phyloP scores from a whole-genome alignment of 2,888 invertebrate genomes.

The Netelia inedita region DNA sequence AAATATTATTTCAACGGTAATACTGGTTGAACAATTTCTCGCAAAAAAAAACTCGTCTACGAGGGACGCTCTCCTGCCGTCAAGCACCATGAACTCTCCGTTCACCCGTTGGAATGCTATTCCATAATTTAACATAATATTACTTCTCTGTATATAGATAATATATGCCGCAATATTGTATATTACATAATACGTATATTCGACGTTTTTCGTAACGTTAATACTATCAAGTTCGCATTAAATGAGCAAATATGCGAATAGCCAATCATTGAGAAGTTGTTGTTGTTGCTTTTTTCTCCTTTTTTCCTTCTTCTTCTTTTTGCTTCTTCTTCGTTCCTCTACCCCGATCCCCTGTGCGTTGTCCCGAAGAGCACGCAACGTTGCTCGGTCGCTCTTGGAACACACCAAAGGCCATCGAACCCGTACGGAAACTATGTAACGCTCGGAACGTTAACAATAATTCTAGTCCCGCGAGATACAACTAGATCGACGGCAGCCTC shows the following conservation, averaged over 20 bases:
- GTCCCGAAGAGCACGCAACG: no score
- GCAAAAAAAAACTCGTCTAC: conserved; percentile 54
- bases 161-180: conserved; percentile 55
- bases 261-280: not conserved
- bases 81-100: conserved; percentile 72
- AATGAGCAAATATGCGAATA: conserved; percentile 11
- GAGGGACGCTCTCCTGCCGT: conserved; percentile 59
- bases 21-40: conserved; percentile 76
- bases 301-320: conserved; percentile 11
- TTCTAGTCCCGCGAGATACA: conserved; percentile 14
- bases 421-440: not conserved
- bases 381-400: no score
- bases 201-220: conserved; percentile 4
- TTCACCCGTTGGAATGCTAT: conserved; percentile 75
- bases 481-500: not conserved
- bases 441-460: conserved; percentile 22
- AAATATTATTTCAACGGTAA: conserved; percentile 73
- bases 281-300: no score
- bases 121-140: conserved; percentile 67
- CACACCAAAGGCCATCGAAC: not conserved
- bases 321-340: not conserved
- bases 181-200: conserved; percentile 43
- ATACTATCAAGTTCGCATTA: conserved; percentile 41
- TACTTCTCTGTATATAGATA: conserved; percentile 62
- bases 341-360: not conserved